Base-by-base conservation (phyloP, 2,797 vertebrate species). In the Microcaecilia unicolor region DNA sequence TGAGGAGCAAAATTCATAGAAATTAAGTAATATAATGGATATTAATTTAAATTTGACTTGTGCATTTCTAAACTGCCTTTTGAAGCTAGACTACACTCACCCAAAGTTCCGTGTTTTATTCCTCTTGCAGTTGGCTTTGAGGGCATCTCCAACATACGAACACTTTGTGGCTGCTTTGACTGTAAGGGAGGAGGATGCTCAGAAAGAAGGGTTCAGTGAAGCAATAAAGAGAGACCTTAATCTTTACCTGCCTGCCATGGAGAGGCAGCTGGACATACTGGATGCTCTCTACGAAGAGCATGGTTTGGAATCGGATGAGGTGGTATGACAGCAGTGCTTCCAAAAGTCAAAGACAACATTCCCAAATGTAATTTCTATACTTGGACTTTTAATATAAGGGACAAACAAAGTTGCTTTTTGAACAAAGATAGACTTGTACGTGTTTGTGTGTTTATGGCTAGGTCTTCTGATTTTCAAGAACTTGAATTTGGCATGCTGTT, bases 271-370 rank as follows among this genome's bases (percentile, higher is more conserved):
- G 58, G 67, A 64, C 41, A 83, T 96, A 58, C 79, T 99, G 49
- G 95, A 99, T 39, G 66, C 72, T 51, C 75, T 99, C 28, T 99
- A 98, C 11, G 92, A 96, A 54, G 76, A 91, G 43, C 88, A 97
- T 37, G 88, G 87, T 60, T 83, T 98, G 61, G 95, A 98, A 57
- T 97, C 93, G 1, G 93, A 99, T 6, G 95, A 98, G 72, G 86
- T 98, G 47, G 96, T 99, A 64, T 99, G 87, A 97, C 18, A 6
- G 14, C 51, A 41, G 29, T 35, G n/a, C 49, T 48, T 63, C 50
- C 28, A 46, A 55, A 58, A 62, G 72, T 73, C 71, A 78, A 78
- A 74, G 72, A 72, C 64, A 42, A 55, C 46, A 41, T 54, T 59
- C 46, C 54, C 44, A 23, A 30, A 42, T 48, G 19, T 54, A 0